These are phyloP conservation scores for Podarcis lilfordi DNA, from an alignment of 2,797 vertebrate species.

Conservation along the genomic window DNA sequence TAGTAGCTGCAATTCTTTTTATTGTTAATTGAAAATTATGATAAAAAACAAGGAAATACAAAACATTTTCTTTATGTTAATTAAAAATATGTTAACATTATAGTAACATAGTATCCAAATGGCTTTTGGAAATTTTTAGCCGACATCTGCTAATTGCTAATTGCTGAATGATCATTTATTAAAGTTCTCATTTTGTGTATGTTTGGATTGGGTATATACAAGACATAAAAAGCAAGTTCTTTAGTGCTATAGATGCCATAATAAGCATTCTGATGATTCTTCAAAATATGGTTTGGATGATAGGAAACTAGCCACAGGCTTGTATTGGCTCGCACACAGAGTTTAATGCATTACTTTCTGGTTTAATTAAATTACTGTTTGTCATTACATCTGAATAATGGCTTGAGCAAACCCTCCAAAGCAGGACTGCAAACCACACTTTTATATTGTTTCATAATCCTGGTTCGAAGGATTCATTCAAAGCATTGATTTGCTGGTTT, in stretches of 20 bases:
- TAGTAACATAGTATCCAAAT: conserved; percentile 58
- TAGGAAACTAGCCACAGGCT: background rate
- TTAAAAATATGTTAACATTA: conserved; percentile 54
- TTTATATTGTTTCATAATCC: background rate
- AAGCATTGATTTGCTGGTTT: background rate
- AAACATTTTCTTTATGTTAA: background rate
- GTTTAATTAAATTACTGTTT: background rate
- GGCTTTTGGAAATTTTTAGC: conserved; percentile 60
- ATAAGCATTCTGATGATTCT: background rate
- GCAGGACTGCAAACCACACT: background rate
- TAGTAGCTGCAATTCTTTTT: background rate
- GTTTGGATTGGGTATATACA: background rate
- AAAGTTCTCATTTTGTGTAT: background rate
- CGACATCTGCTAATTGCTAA: conserved; percentile 54
- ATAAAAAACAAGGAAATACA: too few relatives aligned
- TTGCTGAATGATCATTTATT: background rate
- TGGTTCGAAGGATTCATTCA: background rate
- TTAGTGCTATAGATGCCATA: background rate
- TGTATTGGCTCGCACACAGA: background rate
- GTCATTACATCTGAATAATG: background rate
- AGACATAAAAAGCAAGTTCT: background rate
- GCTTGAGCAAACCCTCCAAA: background rate
- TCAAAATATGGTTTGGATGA: background rate
- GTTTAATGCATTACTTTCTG: background rate
- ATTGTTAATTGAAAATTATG: too few relatives aligned